Percentiles rank a stretch among this genome's conserved stretches.
phyloP scores from a whole-genome alignment of 2,797 vertebrate species.

The Cheirogaleus major region DNA sequence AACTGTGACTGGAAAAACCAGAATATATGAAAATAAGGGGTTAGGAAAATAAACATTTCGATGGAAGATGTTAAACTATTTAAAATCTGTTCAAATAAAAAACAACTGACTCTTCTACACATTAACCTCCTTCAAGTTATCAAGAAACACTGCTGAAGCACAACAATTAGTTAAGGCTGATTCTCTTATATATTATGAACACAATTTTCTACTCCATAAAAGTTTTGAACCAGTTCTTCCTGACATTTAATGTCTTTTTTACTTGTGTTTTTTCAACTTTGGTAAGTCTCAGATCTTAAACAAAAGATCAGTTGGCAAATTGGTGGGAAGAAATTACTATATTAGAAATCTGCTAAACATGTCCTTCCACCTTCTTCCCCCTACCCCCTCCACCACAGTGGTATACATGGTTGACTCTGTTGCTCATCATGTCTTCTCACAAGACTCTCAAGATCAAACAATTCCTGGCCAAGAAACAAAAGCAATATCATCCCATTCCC shows the following conservation, averaged over 20 bases:
- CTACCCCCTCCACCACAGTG: too few relatives aligned
- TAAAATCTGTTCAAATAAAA: neutral
- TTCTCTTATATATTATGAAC: neutral
- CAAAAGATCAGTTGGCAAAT: neutral
- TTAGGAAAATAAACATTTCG: conserved; percentile 20
- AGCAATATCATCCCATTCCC: too few relatives aligned
- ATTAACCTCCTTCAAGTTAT: neutral
- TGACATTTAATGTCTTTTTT: neutral
- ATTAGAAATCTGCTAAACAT: neutral
- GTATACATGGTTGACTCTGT: too few relatives aligned
- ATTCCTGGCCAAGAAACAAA: too few relatives aligned
- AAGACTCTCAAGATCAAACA: too few relatives aligned
- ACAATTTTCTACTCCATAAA: neutral
- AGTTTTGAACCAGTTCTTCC: neutral
- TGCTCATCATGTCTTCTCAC: too few relatives aligned
- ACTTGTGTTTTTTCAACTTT: neutral
- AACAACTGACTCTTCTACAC: neutral
- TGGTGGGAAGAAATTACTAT: neutral
- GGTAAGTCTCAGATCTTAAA: neutral
- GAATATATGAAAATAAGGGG: conserved; percentile 27
- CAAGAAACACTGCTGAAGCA: neutral
- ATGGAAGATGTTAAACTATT: neutral
- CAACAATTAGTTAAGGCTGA: neutral
- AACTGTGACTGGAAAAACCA: neutral
- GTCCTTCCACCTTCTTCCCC: too few relatives aligned